Evolutionary conservation across 2,888 invertebrate genomes (phyloP).

Genomic region (Rhamphomyia laevipes): DNA sequence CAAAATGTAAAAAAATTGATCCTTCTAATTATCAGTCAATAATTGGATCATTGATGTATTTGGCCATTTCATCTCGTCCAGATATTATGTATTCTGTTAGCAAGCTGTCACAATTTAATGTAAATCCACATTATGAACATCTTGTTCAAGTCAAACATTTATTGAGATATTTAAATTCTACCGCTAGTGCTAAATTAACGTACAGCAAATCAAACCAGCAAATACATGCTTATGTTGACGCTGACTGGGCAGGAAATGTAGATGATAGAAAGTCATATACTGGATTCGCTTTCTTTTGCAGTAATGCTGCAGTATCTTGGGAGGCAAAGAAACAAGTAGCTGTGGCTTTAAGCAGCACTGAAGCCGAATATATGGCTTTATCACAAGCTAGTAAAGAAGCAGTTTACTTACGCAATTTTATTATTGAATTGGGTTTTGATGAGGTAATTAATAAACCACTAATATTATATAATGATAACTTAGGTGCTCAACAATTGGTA

Average conservation of each 20-base stretch:
- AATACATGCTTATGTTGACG: constrained; percentile 4
- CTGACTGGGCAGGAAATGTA: constrained; percentile 4
- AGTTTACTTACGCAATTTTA: constrained; percentile 3
- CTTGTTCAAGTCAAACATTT: constrained; percentile 4
- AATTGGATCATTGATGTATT: constrained; percentile 9
- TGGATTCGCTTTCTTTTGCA: neutral
- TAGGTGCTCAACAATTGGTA: neutral
- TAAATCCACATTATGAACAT: constrained; percentile 3
- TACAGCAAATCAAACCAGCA: neutral
- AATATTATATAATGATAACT: neutral
- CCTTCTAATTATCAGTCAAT: constrained; percentile 5
- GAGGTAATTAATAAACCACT: neutral
- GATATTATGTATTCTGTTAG: constrained; percentile 4
- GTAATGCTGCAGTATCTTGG: constrained; percentile 2
- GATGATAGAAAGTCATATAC: constrained; percentile 5
- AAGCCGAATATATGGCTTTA: constrained; percentile 7
- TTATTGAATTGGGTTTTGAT: neutral
- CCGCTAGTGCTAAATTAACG: neutral
- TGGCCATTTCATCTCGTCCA: constrained; percentile 4
- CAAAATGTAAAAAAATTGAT: constrained; percentile 4
- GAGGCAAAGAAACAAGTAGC: constrained; percentile 3
- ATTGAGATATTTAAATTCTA: constrained; percentile 4
- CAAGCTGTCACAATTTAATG: constrained; percentile 4
- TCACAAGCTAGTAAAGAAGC: constrained; percentile 10
- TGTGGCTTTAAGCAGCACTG: constrained; percentile 6